Evolutionary conservation across 2,888 invertebrate genomes (phyloP).

Genomic region (Acrocyrtus sp.): DNA sequence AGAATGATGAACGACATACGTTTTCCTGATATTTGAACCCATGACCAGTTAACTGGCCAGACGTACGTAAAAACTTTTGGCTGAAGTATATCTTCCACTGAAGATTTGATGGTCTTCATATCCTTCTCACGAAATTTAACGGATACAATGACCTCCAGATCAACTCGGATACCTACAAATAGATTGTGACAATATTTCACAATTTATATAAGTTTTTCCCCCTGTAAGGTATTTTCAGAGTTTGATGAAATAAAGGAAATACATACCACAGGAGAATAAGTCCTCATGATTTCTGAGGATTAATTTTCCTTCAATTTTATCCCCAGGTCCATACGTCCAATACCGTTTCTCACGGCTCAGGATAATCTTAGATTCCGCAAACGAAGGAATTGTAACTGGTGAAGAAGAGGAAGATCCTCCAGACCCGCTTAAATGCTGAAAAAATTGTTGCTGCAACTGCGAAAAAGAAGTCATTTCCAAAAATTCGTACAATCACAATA

Average conservation of each 20-base stretch:
- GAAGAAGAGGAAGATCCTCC: constrained; percentile 27
- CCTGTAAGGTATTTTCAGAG: neutral
- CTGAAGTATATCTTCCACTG: constrained; percentile 31
- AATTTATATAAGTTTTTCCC: neutral
- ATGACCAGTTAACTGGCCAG: constrained; percentile 55
- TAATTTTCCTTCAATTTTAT: constrained; percentile 42
- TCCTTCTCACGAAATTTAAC: constrained; percentile 44
- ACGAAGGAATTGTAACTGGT: constrained; percentile 28
- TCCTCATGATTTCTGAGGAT: constrained; percentile 34
- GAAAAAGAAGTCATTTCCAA: constrained; percentile 44
- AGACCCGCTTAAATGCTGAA: constrained; percentile 32
- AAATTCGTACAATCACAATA: too few species aligned
- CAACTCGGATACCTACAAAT: constrained; percentile 45
- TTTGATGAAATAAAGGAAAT: neutral
- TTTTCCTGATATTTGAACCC: constrained; percentile 53
- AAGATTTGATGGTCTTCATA: constrained; percentile 25
- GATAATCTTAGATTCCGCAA: constrained; percentile 36
- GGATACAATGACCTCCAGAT: constrained; percentile 45
- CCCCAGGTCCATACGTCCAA: constrained; percentile 53
- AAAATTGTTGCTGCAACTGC: constrained; percentile 35
- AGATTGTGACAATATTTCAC: too few species aligned
- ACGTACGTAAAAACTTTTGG: constrained; percentile 50
- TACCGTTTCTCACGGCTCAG: constrained; percentile 49
- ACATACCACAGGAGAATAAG: constrained; percentile 45
- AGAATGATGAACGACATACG: too few species aligned